Conservation (phyloP, 2,888 invertebrate genomes). For the Trichogramma evanescens region DNA sequence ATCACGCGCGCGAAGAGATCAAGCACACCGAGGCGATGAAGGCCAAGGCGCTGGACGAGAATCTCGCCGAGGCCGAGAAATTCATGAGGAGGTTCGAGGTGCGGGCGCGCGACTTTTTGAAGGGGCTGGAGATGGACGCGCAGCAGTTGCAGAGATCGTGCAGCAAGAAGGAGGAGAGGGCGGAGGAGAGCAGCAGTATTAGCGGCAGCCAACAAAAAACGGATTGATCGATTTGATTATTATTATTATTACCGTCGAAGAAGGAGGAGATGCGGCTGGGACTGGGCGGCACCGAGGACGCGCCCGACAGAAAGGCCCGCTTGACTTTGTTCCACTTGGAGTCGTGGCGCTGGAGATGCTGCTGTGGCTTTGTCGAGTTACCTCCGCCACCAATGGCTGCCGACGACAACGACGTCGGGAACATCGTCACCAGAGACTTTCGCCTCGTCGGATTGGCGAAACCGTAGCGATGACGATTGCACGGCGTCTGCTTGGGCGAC, state of each 20-base stretch:
- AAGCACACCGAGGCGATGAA: background rate
- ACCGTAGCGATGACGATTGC: background rate
- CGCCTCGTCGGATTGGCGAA: background rate
- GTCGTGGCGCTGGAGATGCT: constrained; percentile 50
- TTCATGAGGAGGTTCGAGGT: background rate
- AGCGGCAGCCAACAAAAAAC: too few species aligned
- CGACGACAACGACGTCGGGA: background rate
- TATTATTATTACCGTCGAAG: constrained; percentile 29
- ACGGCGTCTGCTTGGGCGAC: background rate
- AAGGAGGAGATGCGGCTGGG: constrained; percentile 60
- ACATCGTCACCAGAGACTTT: background rate
- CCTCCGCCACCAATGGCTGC: background rate
- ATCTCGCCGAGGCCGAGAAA: background rate
- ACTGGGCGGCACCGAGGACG: constrained; percentile 60
- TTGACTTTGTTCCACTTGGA: constrained; percentile 72
- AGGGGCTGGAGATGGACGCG: background rate
- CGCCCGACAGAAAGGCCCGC: constrained; percentile 60
- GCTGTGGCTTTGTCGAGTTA: constrained; percentile 24
- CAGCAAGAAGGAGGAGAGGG: background rate
- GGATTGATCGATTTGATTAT: too few species aligned
- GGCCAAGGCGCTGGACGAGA: background rate
- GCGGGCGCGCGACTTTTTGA: background rate
- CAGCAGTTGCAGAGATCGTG: background rate
- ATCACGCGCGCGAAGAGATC: background rate
- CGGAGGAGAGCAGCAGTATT: background rate